phyloP scores from a whole-genome alignment of 2,113 vertebrate species.

The Verasper variegatus region DNA sequence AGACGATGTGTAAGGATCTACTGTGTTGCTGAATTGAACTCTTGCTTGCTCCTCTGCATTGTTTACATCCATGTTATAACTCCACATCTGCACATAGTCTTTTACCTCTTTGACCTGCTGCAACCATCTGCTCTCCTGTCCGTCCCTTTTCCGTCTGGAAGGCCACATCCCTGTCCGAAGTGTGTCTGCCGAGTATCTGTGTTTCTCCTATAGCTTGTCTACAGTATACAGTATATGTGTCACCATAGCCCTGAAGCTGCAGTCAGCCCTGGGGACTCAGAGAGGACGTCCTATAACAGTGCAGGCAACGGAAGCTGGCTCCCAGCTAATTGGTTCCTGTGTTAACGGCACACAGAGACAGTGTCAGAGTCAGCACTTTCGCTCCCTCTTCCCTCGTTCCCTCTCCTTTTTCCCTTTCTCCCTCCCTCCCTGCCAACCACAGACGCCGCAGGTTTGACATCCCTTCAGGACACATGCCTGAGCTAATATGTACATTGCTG shows the following conservation, averaged over 20 bases:
- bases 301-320: constrained; percentile 74
- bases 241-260: constrained; percentile 69
- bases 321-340: constrained; percentile 81
- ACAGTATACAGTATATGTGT: constrained; percentile 66
- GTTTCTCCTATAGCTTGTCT: constrained; percentile 68
- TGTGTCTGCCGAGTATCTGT: constrained; percentile 60
- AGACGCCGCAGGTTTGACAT: constrained; percentile 68
- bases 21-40: background rate
- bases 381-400: constrained; percentile 56
- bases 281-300: constrained; percentile 77
- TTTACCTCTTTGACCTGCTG: constrained; percentile 33
- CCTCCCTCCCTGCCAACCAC: constrained; percentile 58
- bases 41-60: background rate
- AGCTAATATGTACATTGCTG: constrained; percentile 73
- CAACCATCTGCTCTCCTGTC: constrained; percentile 10
- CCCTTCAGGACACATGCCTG: constrained; percentile 63
- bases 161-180: constrained; percentile 49
- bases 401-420: constrained; percentile 57
- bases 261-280: constrained; percentile 70
- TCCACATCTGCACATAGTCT: background rate
- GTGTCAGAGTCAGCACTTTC: constrained; percentile 79
- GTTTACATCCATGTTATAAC: constrained; percentile 1
- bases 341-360: constrained; percentile 73
- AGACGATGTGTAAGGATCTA: constrained; percentile 4
- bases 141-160: constrained; percentile 36